Evolutionary conservation across 2,888 invertebrate genomes (phyloP).

Genomic region (Sicus ferrugineus): DNA sequence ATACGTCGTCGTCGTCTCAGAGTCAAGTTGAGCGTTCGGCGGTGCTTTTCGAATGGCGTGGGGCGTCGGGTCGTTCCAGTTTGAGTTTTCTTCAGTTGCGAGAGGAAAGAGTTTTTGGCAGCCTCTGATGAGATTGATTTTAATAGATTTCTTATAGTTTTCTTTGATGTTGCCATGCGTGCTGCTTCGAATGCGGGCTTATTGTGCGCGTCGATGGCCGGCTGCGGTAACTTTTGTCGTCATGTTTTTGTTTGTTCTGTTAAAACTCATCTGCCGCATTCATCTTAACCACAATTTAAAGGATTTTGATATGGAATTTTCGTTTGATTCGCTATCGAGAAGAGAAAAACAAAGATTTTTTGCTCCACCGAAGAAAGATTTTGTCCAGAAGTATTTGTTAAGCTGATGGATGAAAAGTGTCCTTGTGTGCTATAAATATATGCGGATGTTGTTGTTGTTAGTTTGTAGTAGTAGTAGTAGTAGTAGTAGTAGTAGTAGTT

Average conservation of each 20-base stretch:
- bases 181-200: slow-evolving; percentile 21
- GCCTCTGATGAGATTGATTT: not conserved
- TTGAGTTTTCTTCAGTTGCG: not conserved
- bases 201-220: slow-evolving; percentile 1
- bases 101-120: not conserved
- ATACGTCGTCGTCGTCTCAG: not conserved
- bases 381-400: not conserved
- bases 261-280: slow-evolving; percentile 26
- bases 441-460: not conserved
- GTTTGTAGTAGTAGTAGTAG: too few relatives aligned
- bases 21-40: not conserved
- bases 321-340: slow-evolving; percentile 17
- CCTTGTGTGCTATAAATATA: not conserved
- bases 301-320: slow-evolving; percentile 43
- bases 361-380: too few relatives aligned
- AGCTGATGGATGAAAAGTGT: not conserved
- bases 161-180: slow-evolving; percentile 20
- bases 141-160: slow-evolving; percentile 22
- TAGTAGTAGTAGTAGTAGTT: too few relatives aligned
- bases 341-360: not conserved
- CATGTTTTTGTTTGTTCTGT: slow-evolving; percentile 21
- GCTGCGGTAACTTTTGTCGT: not conserved
- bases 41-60: not conserved
- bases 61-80: not conserved
- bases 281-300: slow-evolving; percentile 57